phyloP scores from a whole-genome alignment of 2,113 vertebrate species.

The Tragelaphus scriptus region DNA sequence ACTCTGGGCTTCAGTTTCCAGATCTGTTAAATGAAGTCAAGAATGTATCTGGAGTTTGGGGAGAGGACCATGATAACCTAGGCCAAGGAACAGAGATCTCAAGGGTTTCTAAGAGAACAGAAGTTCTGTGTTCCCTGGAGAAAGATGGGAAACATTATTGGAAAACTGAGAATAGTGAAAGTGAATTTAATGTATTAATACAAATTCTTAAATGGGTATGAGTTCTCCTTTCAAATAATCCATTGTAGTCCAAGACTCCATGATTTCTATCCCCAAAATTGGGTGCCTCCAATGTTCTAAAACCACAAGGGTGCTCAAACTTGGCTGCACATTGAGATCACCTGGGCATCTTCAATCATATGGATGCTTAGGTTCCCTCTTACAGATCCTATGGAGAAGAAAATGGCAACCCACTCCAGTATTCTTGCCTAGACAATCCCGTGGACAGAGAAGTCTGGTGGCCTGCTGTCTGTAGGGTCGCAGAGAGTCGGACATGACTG shows the following conservation, averaged over 20 bases:
- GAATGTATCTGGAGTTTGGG: not conserved
- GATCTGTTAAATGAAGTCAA: not conserved
- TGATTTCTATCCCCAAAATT: not conserved
- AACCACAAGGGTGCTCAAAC: not conserved
- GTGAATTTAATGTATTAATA: not conserved
- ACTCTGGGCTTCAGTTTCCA: not conserved
- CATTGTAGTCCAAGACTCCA: not conserved
- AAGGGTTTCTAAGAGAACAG: not conserved
- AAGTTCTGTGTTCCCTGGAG: not conserved
- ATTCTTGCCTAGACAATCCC: not conserved
- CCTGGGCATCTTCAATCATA: too few relatives aligned
- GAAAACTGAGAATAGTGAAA: not conserved
- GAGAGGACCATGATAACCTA: not conserved
- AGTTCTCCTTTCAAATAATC: not conserved
- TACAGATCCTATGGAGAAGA: not conserved
- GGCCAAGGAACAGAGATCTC: not conserved
- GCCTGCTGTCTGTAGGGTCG: not conserved
- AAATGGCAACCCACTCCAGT: not conserved
- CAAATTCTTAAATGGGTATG: not conserved
- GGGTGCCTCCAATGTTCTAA: not conserved
- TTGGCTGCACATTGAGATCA: not conserved
- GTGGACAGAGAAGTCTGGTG: not conserved
- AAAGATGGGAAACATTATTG: not conserved
- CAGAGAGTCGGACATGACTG: not conserved
- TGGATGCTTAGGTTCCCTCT: not conserved